These are phyloP conservation scores for Clepsis dumicolana DNA, from an alignment of 2,888 invertebrate species.

Conservation along the genomic window DNA sequence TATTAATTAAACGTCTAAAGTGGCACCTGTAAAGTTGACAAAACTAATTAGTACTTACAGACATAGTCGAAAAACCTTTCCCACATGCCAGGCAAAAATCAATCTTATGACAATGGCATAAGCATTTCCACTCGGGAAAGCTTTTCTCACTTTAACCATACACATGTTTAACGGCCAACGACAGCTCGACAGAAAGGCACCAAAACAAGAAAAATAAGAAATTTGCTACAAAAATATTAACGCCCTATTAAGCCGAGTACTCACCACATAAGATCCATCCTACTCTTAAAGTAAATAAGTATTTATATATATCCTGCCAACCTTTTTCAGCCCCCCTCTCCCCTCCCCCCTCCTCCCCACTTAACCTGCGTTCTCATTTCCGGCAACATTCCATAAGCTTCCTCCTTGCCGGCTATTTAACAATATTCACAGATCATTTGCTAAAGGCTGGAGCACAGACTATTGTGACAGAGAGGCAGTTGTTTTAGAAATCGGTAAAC, in stretches of 20 bases:
- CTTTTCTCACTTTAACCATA: too few species aligned
- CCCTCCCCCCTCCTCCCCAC: constrained; percentile 14
- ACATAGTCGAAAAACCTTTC: too few species aligned
- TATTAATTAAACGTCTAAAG: too few species aligned
- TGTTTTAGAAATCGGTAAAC: too few species aligned
- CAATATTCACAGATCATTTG: constrained; percentile 43
- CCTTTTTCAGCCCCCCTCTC: constrained; percentile 4
- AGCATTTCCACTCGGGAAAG: too few species aligned
- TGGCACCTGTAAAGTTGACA: too few species aligned
- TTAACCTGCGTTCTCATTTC: constrained; percentile 43
- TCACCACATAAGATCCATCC: neutral
- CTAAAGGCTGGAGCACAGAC: constrained; percentile 26
- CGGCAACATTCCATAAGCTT: constrained; percentile 37
- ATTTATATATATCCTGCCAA: constrained; percentile 16
- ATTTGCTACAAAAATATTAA: neutral
- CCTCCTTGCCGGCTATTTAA: constrained; percentile 39
- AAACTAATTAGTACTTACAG: too few species aligned
- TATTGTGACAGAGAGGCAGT: neutral
- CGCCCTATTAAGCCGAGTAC: neutral
- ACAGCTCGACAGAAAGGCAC: too few species aligned
- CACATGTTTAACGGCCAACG: too few species aligned
- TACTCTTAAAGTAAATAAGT: neutral
- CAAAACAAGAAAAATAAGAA: too few species aligned
- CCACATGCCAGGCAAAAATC: too few species aligned
- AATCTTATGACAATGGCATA: too few species aligned